Base-by-base conservation (phyloP, 2,888 invertebrate species). In the Nineta flava region DNA sequence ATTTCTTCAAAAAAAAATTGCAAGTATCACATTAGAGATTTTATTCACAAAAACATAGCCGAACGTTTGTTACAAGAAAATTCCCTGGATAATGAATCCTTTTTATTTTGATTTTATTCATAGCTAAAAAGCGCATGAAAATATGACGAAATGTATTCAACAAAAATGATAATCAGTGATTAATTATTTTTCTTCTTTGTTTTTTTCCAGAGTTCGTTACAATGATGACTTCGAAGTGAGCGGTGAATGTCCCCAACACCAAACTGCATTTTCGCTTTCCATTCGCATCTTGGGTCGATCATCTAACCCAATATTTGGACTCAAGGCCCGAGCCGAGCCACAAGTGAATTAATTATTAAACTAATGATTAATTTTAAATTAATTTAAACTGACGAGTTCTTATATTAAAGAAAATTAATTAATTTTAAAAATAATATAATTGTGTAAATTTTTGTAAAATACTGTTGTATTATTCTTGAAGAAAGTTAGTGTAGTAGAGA, bases 211-310 rank as follows among this genome's bases (percentile, higher is more conserved):
- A 92, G 82, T 92, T 92, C 81, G 91, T 92, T 81, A 92, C 91
- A 81, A 92, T 92, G 92, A 92, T 92, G 92, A 92, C 92, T 81
- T 92, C 92, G 81, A 92, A 92, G 87, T 92, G 90, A 92, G 81
- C 80, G 75, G 76, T 75, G 80, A 78, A 76, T 77, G 65, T 70
- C 69, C 41, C 17, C 72, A 70, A 70, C 73, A 70, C 73, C 74
- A 73, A 72, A 71, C 74, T 73, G 64, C 63, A 65, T 65, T 65
- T 65, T 63, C 64, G 66, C 66, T 67, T 67, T 67, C 65, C 53
- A 63, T 64, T 66, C 62, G 64, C 66, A 66, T 66, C 66, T 44
- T 49, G 49, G 49, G 49, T 49, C 45, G 38, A 49, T 17, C 49
- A 49, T 41, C 49, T 26, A 26, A 19, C 49, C 44, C 19, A 26